Evolutionary conservation across 2,797 vertebrate genomes (phyloP).

Genomic region (Salarias fasciatus): DNA sequence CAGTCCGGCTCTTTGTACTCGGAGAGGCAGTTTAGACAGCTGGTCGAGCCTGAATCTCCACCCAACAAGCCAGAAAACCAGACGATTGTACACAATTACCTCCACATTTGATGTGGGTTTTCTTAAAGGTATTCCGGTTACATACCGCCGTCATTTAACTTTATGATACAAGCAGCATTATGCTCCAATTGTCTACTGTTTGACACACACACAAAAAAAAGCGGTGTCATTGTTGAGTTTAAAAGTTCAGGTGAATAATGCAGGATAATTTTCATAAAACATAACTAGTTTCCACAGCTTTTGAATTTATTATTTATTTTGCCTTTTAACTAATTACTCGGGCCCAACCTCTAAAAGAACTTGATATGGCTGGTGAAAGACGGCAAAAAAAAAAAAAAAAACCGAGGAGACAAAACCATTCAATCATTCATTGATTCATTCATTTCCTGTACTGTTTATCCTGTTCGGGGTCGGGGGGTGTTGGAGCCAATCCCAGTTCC

Average conservation of each 20-base stretch:
- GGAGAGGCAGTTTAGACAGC: conserved; percentile 24
- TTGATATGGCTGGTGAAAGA: conserved; percentile 6
- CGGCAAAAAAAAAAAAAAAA: background rate
- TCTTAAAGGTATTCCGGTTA: conserved; percentile 1
- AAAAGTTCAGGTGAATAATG: background rate
- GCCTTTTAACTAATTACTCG: conserved; percentile 15
- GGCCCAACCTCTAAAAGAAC: background rate
- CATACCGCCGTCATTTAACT: background rate
- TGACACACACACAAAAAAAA: conserved; percentile 4
- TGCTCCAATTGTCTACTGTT: conserved; percentile 5
- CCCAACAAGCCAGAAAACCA: conserved; percentile 12
- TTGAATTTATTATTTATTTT: conserved; percentile 2
- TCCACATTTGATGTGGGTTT: background rate
- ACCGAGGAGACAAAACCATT: background rate
- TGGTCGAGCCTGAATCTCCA: conserved; percentile 25
- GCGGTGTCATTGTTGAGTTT: background rate
- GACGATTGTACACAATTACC: conserved; percentile 14
- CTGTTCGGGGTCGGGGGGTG: no score
- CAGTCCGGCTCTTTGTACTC: conserved; percentile 49
- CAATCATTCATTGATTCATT: no score
- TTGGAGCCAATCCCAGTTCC: no score
- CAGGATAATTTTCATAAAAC: background rate
- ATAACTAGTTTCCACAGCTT: background rate
- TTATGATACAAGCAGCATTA: background rate
- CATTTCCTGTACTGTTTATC: no score